phyloP scores from a whole-genome alignment of 2,888 invertebrate species.

The Bellardia pandia region DNA sequence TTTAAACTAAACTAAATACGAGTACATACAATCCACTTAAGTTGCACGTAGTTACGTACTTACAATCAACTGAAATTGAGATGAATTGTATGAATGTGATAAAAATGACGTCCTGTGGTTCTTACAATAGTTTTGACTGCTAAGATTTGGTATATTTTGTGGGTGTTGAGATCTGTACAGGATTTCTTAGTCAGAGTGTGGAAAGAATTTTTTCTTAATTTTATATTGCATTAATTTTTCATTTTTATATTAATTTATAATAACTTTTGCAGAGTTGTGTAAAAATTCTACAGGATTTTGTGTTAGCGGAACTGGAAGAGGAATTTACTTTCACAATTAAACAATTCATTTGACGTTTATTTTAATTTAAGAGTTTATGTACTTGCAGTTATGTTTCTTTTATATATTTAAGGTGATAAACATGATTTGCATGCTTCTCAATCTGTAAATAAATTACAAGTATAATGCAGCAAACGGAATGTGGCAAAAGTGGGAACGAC shows the following conservation, averaged over 20 bases:
- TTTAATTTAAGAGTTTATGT: no score
- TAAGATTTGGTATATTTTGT: neutral
- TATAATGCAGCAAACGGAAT: slow-evolving; percentile 14
- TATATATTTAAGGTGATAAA: slow-evolving; percentile 50
- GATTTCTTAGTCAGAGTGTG: no score
- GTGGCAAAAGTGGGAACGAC: slow-evolving; percentile 19
- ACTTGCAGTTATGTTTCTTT: neutral
- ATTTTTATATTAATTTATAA: no score
- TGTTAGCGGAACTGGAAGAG: no score
- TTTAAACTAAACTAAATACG: slow-evolving; percentile 47
- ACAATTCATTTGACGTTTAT: no score
- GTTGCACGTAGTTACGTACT: neutral
- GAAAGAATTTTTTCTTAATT: no score
- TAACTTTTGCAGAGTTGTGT: no score
- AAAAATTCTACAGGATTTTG: no score
- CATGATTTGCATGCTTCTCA: slow-evolving; percentile 59
- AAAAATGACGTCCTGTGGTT: neutral
- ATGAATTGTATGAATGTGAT: slow-evolving; percentile 2
- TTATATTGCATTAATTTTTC: no score
- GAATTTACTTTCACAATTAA: no score
- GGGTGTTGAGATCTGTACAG: neutral
- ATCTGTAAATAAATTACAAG: slow-evolving; percentile 29
- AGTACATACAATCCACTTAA: slow-evolving; percentile 24
- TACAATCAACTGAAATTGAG: slow-evolving; percentile 19
- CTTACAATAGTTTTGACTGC: neutral